Base-by-base conservation (phyloP, 2,888 invertebrate genomes). In the Drosophila macrospina region DNA sequence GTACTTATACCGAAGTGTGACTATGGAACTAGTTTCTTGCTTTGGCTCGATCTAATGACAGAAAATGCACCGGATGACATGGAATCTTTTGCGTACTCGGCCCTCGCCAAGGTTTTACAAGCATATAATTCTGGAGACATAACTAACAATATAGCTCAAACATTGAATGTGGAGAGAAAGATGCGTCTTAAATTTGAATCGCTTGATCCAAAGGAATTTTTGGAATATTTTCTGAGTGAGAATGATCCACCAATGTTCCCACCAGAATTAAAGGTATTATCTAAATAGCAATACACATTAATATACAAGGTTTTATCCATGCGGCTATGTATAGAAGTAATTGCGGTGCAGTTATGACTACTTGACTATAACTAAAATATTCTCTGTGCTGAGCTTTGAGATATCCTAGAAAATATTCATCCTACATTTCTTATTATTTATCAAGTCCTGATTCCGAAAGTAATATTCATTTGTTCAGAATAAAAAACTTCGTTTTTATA, bases 41-140 rank as follows among this genome's bases (percentile, higher is more conserved):
- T 91, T 28, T 92, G 91, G 90, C 63, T 89, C 2, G 82, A 86
- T 26, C 55, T 88, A 0, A 78, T 91, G 56, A 78, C 91, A 13
- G 80, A 88, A 66, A 72, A 79, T 65, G 70, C 76, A 2, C 66
- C 74, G 1, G 78, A 89, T 5, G 70, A 80, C n/a, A 62, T 87
- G 16, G 81, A 86, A 4, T 80, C 79, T 16, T 81, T 78, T 36
- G 64, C 78, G 0, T 79, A 88, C 34, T 86, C 90, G 1, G 86
- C 91, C 2, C 68, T 93, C 11, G 90, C 92, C 0, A 90, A 87
- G 65, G 83, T 90, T 2, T 77, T 92, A 4, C 85, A 86, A 26
- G 80, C 87, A 5, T 92, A 91, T 68, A 69, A 81, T 32, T 81
- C 90, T 15, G 94, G 91, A 0, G 86, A 90, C 60, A 92, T 94